Evolutionary conservation across 30 jellyfish, hydroid and myxozoan genomes (phyloP).

Genomic region (Aurelia aurita complex sp. Pacific): DNA sequence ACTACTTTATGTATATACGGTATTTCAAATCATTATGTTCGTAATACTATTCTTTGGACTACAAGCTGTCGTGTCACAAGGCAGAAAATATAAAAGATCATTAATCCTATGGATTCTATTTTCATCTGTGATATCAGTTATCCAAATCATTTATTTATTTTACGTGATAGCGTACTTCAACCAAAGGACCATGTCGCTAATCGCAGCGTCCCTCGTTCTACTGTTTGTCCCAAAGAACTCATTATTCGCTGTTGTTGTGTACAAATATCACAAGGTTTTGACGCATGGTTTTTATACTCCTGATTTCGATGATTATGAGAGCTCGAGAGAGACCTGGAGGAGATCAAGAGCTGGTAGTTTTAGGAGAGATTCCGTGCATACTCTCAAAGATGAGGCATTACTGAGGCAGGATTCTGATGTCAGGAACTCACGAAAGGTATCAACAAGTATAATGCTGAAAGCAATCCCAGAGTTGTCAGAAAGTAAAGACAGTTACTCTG

Average conservation of each 20-base stretch:
- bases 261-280: conserved; percentile 33
- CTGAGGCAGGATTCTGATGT: conserved; percentile 36
- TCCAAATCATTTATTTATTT: conserved; percentile 43
- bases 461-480: conserved; percentile 70
- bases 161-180: conserved; percentile 64
- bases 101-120: conserved; percentile 33
- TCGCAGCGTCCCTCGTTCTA: conserved; percentile 53
- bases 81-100: conserved; percentile 39
- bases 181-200: conserved; percentile 31
- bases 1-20: conserved; percentile 42
- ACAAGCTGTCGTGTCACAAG: conserved; percentile 58
- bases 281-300: conserved; percentile 33
- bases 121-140: conserved; percentile 18
- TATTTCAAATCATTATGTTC: conserved; percentile 39
- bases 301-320: conserved; percentile 62
- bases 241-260: conserved; percentile 38
- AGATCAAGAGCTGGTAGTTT: conserved; percentile 61
- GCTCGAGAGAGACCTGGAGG: conserved; percentile 35
- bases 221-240: conserved; percentile 64
- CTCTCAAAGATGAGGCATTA: conserved; percentile 36
- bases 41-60: conserved; percentile 40
- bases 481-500: conserved; percentile 53
- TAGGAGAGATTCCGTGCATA: conserved; percentile 38
- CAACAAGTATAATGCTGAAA: conserved; percentile 37
- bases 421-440: conserved; percentile 27